A percentile compares a stretch with the other conserved stretches of the same genome.
phyloP scores from a whole-genome alignment of 2,113 vertebrate genomes.

The Ondatra zibethicus region DNA sequence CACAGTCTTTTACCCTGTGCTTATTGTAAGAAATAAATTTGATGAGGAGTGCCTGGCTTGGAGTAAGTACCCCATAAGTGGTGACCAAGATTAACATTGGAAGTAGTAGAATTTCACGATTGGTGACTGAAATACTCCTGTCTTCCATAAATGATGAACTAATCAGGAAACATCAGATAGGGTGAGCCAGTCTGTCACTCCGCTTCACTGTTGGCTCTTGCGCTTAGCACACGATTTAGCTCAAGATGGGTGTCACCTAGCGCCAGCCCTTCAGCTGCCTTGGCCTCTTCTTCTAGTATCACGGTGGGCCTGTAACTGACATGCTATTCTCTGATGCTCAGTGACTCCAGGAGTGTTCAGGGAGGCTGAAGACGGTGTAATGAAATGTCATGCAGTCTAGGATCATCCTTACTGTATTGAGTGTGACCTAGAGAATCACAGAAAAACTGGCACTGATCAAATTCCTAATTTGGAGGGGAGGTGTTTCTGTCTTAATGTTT shows the following conservation, averaged over 20 bases:
- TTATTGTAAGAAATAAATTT: background rate
- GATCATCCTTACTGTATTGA: background rate
- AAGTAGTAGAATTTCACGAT: background rate
- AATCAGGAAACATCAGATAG: background rate
- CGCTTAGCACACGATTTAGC: background rate
- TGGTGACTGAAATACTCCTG: background rate
- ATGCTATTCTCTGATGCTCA: background rate
- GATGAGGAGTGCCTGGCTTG: background rate
- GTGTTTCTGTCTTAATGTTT: constrained; percentile 26
- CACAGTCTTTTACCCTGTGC: background rate
- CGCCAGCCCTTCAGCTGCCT: background rate
- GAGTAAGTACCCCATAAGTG: background rate
- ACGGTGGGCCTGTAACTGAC: background rate
- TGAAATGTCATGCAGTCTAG: background rate
- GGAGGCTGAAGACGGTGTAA: background rate
- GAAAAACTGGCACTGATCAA: background rate
- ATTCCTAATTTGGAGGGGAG: background rate
- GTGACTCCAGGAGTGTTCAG: background rate
- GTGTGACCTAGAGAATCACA: background rate
- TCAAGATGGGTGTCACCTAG: background rate
- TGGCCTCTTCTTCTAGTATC: background rate
- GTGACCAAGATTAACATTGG: background rate
- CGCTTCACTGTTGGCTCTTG: background rate
- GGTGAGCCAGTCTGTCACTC: background rate
- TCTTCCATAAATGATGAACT: background rate